Evolutionary conservation across 2,113 vertebrate species (phyloP).

Genomic region (Lophotis ruficrista): DNA sequence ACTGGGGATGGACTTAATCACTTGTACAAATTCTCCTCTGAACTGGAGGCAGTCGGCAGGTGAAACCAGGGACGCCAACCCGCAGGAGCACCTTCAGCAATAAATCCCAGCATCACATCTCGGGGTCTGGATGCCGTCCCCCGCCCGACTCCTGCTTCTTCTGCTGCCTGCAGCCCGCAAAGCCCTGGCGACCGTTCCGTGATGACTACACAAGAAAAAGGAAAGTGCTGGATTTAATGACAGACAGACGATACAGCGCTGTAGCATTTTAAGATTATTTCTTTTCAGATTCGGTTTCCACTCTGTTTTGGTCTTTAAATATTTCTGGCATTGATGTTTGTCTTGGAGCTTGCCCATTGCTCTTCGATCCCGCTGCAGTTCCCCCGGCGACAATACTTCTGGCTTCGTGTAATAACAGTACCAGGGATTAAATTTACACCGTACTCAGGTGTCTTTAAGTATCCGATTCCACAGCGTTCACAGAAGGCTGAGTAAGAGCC

Average conservation of each 20-base stretch:
- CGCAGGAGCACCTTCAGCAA: too few species aligned
- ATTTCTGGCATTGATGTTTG: background rate
- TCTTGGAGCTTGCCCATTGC: background rate
- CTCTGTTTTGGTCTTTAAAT: background rate
- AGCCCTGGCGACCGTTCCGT: fast-evolving
- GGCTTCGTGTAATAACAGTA: background rate
- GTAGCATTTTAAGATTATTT: background rate
- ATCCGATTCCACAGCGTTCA: background rate
- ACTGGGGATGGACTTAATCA: background rate
- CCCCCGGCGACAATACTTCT: background rate
- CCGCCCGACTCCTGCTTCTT: background rate
- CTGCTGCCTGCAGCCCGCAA: background rate
- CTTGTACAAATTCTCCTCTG: background rate
- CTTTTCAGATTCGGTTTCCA: background rate
- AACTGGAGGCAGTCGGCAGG: background rate
- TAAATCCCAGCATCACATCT: too few species aligned
- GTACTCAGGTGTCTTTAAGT: background rate
- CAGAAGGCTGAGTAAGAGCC: background rate
- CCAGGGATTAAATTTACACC: background rate
- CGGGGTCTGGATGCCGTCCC: too few species aligned
- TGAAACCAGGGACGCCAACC: fast-evolving
- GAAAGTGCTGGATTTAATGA: background rate
- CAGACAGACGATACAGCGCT: background rate
- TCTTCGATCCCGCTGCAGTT: background rate
- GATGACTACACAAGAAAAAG: background rate